phyloP scores from a whole-genome alignment of 2,888 invertebrate genomes.

The Apotomis capreana region DNA sequence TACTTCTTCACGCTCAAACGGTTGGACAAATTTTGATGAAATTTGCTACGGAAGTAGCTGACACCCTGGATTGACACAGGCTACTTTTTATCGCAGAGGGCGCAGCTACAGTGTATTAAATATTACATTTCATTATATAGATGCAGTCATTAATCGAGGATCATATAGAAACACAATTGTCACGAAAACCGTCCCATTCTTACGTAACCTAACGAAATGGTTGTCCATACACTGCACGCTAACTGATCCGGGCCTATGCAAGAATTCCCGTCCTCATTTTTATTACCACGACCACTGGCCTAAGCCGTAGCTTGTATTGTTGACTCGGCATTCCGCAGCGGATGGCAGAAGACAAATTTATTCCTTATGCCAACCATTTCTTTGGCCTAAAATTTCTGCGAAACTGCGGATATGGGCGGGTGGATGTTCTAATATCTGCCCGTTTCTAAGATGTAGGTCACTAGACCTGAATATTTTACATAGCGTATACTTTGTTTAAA shows the following conservation, averaged over 20 bases:
- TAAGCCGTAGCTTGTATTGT: constrained; percentile 53
- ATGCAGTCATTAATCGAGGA: no score
- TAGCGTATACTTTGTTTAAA: neutral
- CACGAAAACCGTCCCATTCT: no score
- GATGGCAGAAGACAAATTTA: constrained; percentile 40
- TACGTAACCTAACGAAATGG: neutral
- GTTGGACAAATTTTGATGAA: no score
- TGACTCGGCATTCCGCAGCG: constrained; percentile 47
- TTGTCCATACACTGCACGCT: constrained; percentile 40
- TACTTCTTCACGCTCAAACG: no score
- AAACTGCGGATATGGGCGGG: neutral
- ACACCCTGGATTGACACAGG: no score
- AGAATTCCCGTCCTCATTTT: constrained; percentile 57
- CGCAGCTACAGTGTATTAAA: no score
- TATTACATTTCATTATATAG: no score
- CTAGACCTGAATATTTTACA: neutral
- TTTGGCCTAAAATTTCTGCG: constrained; percentile 33
- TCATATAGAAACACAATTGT: no score
- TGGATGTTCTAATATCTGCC: neutral
- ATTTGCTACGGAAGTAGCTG: no score
- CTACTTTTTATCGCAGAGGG: no score
- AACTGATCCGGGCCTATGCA: constrained; percentile 46
- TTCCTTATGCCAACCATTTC: constrained; percentile 38
- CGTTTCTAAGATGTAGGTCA: neutral
- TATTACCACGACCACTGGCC: constrained; percentile 54